phyloP scores from a whole-genome alignment of 2,888 invertebrate species.

The Parascotia fuliginaria region DNA sequence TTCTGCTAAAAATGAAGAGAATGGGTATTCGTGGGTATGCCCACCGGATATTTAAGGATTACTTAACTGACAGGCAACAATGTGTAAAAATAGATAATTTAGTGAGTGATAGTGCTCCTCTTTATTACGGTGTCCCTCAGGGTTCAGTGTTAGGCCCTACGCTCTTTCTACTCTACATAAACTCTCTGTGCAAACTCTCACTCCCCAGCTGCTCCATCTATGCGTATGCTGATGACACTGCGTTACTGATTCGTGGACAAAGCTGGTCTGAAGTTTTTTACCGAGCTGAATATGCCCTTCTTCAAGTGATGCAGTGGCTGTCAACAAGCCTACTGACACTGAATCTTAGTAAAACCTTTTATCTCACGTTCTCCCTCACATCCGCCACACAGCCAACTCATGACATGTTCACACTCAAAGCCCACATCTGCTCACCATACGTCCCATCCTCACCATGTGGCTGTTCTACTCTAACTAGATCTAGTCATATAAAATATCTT shows the following conservation, averaged over 20 bases:
- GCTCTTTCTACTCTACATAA: conserved; percentile 18
- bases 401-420: too few relatives aligned
- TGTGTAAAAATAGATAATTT: conserved; percentile 1
- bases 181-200: conserved; percentile 6
- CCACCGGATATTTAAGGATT: conserved; percentile 8
- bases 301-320: conserved; percentile 9
- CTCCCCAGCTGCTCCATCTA: conserved; percentile 3
- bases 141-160: conserved; percentile 19
- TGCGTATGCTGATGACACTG: conserved; percentile 24
- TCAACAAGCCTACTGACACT: conserved; percentile 10
- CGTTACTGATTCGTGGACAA: conserved; percentile 8
- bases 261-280: background rate
- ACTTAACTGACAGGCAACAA: conserved; percentile 12
- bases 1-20: conserved; percentile 6
- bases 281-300: conserved; percentile 6
- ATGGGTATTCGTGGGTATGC: conserved; percentile 14
- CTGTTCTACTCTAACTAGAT: too few relatives aligned
- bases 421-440: too few relatives aligned
- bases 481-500: too few relatives aligned
- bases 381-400: too few relatives aligned
- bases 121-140: conserved; percentile 16
- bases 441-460: too few relatives aligned
- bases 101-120: background rate
- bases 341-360: conserved; percentile 3
- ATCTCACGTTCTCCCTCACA: too few relatives aligned